These are phyloP conservation scores for Dermochelys coriacea DNA, from an alignment of 2,797 vertebrate genomes.

Conservation along the genomic window DNA sequence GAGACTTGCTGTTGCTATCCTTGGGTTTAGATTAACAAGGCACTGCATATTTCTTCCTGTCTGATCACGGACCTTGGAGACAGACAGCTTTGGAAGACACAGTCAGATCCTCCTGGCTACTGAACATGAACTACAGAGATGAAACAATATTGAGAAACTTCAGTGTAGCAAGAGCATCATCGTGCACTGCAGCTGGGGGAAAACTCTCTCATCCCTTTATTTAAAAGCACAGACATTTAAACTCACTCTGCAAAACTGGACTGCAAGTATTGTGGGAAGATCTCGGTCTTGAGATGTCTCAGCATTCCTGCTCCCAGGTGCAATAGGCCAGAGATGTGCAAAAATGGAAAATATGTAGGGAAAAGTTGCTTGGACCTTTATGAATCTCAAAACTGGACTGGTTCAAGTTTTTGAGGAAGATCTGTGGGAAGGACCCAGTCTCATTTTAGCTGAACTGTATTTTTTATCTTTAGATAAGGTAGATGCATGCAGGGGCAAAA, in stretches of 20 bases:
- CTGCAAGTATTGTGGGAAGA: background rate
- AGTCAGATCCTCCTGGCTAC: background rate
- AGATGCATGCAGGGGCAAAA: background rate
- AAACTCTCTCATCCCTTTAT: background rate
- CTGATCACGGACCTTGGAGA: conserved; percentile 1
- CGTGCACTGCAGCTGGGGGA: background rate
- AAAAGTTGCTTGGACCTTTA: background rate
- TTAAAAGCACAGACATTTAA: background rate
- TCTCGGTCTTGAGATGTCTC: background rate
- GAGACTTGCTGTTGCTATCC: background rate
- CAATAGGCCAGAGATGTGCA: background rate
- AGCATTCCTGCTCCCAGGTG: background rate
- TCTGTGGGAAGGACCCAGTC: background rate
- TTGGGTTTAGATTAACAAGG: conserved; percentile 15
- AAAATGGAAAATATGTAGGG: background rate
- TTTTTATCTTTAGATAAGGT: background rate
- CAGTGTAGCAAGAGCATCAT: background rate
- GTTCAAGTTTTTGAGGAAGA: background rate
- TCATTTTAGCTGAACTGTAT: background rate
- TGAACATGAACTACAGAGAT: background rate
- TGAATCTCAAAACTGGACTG: background rate
- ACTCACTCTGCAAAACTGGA: background rate
- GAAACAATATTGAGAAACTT: conserved; percentile 22
- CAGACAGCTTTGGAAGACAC: conserved; percentile 16
- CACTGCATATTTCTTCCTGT: background rate